A percentile compares a stretch with the other conserved stretches of the same genome.
Evolutionary conservation across 2,113 vertebrate species (phyloP).

Genomic region (Marmota monax): DNA sequence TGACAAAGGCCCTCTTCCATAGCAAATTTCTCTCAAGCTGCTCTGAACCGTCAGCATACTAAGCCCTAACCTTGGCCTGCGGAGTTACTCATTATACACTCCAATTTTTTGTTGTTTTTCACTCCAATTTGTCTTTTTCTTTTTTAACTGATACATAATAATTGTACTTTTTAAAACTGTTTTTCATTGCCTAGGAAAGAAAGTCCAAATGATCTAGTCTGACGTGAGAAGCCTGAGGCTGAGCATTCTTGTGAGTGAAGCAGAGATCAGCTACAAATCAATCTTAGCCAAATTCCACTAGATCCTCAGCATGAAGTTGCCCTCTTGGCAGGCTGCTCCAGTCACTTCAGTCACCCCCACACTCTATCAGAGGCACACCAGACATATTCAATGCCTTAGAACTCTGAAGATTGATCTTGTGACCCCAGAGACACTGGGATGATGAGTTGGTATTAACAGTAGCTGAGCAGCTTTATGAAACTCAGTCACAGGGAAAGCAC

Average conservation of each 20-base stretch:
- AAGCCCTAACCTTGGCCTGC: neutral
- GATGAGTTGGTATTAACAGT: neutral
- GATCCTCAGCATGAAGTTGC: neutral
- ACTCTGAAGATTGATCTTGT: neutral
- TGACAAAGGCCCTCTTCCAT: neutral
- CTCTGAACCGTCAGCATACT: neutral
- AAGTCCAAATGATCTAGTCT: neutral
- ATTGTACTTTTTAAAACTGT: too few species aligned
- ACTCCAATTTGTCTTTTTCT: neutral
- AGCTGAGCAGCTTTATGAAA: neutral
- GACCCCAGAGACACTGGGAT: neutral
- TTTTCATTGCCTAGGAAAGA: too few species aligned
- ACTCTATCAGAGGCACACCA: neutral
- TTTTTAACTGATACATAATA: too few species aligned
- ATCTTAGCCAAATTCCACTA: neutral
- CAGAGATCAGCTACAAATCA: neutral
- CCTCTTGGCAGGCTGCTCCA: neutral
- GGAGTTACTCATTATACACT: neutral
- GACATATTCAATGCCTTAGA: neutral
- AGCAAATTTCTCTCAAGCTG: neutral
- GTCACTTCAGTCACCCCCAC: neutral
- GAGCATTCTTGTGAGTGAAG: neutral
- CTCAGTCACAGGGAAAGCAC: neutral
- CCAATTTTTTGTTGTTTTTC: neutral
- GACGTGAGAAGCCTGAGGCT: neutral